Percentiles rank a stretch among this genome's conserved stretches.
Evolutionary conservation across 1,140 invertebrate species (phyloP).

Genomic region (Parapsyche elsis): DNA sequence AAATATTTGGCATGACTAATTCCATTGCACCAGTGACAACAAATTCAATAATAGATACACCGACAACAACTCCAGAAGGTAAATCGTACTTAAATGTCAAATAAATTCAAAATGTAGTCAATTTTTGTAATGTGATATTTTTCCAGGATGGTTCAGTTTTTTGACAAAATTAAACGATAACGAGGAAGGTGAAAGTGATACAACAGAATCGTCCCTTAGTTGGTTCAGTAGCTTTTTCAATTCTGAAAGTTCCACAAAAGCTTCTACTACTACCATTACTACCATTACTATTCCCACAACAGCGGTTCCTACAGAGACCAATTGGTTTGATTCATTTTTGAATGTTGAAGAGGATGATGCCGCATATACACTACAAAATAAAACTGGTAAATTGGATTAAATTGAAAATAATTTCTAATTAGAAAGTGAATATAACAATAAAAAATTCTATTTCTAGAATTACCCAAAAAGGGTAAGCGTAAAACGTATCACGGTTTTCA

Average conservation of each 20-base stretch:
- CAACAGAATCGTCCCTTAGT: slow-evolving; percentile 30
- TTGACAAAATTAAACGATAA: slow-evolving; percentile 26
- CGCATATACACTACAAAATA: slow-evolving; percentile 53
- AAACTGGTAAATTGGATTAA: slow-evolving; percentile 42
- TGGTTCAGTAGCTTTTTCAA: slow-evolving; percentile 51
- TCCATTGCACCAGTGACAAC: not conserved
- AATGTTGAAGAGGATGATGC: slow-evolving; percentile 62
- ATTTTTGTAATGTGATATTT: not conserved
- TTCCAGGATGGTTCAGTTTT: slow-evolving; percentile 44
- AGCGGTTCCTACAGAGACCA: slow-evolving; percentile 56
- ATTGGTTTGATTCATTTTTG: slow-evolving; percentile 63
- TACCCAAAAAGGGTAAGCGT: slow-evolving; percentile 60
- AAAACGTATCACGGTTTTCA: slow-evolving; percentile 66
- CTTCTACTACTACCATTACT: slow-evolving; percentile 57
- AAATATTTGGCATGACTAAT: slow-evolving; percentile 9
- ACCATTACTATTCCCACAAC: slow-evolving; percentile 52
- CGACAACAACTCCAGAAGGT: slow-evolving; percentile 43
- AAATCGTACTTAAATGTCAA: not conserved
- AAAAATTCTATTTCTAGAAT: not conserved
- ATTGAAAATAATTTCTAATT: no score
- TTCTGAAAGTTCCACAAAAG: slow-evolving; percentile 56
- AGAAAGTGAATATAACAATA: not conserved
- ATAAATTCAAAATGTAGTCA: not conserved
- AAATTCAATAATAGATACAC: not conserved
- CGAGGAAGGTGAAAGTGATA: slow-evolving; percentile 15